These are phyloP conservation scores for Salarias fasciatus DNA, from an alignment of 2,797 vertebrate genomes.

Conservation along the genomic window DNA sequence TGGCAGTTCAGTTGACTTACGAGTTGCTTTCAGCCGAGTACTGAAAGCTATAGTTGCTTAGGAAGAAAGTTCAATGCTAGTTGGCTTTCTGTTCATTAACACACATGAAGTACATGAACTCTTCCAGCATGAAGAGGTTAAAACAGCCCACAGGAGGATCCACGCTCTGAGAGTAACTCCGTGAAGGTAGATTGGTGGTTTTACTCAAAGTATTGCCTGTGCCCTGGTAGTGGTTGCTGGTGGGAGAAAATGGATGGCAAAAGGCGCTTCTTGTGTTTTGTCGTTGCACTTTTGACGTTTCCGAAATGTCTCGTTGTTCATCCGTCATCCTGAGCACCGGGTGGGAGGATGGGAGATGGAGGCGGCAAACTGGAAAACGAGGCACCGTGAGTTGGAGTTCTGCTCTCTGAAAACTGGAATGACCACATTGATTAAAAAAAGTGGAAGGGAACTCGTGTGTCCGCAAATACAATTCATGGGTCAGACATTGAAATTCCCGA, in stretches of 20 bases:
- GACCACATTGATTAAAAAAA: conserved; percentile 34
- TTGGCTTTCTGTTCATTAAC: conserved; percentile 39
- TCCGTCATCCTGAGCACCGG: conserved; percentile 81
- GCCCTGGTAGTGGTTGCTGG: conserved; percentile 85
- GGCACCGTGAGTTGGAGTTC: conserved; percentile 79
- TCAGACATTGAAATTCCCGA: conserved; percentile 41
- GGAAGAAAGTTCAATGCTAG: conserved; percentile 8
- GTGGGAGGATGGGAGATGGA: conserved; percentile 79
- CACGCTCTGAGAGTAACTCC: conserved; percentile 23
- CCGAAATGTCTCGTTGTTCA: conserved; percentile 35
- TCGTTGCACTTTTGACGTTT: conserved; percentile 38
- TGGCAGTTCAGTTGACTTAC: conserved; percentile 48
- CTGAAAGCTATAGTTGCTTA: conserved; percentile 2
- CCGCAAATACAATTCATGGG: conserved; percentile 49
- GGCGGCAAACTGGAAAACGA: conserved; percentile 78
- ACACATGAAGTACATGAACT: conserved; percentile 4
- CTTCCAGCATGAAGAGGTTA: conserved; percentile 15
- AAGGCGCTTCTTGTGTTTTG: conserved; percentile 84
- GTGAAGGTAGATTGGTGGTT: conserved; percentile 39
- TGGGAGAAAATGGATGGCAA: conserved; percentile 80
- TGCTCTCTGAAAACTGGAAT: conserved; percentile 79
- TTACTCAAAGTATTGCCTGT: conserved; percentile 26
- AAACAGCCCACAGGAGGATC: conserved; percentile 38
- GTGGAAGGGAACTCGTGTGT: conserved; percentile 26
- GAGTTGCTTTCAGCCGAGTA: conserved; percentile 21